phyloP scores from a whole-genome alignment of 2,113 vertebrate genomes.

The Odocoileus virginianus region DNA sequence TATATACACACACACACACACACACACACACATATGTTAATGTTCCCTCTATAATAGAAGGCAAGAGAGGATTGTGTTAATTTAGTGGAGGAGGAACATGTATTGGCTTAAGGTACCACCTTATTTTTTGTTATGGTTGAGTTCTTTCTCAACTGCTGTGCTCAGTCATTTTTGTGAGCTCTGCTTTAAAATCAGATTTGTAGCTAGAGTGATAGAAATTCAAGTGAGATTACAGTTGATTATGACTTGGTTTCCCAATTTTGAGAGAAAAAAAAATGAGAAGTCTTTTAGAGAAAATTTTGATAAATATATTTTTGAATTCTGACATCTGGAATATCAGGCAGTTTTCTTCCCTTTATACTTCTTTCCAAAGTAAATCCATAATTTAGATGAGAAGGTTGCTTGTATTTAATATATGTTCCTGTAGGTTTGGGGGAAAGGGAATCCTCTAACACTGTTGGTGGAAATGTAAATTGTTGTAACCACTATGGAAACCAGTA shows the following conservation, averaged over 20 bases:
- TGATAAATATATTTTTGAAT: slow-evolving; percentile 19
- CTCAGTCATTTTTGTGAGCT: slow-evolving; percentile 34
- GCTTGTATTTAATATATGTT: background rate
- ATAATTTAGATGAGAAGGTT: background rate
- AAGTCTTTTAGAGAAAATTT: slow-evolving; percentile 9
- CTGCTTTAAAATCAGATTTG: slow-evolving; percentile 23
- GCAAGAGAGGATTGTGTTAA: background rate
- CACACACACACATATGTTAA: rapidly evolving
- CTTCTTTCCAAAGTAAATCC: background rate
- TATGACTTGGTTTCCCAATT: slow-evolving; percentile 12
- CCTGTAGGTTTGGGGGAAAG: background rate
- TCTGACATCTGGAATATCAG: background rate
- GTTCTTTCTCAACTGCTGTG: slow-evolving; percentile 10
- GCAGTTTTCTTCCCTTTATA: background rate
- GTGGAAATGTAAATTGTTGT: background rate
- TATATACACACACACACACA: background rate
- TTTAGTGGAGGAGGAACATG: background rate
- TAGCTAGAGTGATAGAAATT: background rate
- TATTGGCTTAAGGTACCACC: background rate
- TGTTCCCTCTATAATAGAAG: background rate
- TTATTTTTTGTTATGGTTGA: background rate
- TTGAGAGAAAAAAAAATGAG: background rate
- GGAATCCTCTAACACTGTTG: background rate
- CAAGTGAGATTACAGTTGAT: slow-evolving; percentile 41
- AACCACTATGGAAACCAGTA: background rate